Evolutionary conservation across 2,113 vertebrate species (phyloP).

Genomic region (Heterocephalus glaber): DNA sequence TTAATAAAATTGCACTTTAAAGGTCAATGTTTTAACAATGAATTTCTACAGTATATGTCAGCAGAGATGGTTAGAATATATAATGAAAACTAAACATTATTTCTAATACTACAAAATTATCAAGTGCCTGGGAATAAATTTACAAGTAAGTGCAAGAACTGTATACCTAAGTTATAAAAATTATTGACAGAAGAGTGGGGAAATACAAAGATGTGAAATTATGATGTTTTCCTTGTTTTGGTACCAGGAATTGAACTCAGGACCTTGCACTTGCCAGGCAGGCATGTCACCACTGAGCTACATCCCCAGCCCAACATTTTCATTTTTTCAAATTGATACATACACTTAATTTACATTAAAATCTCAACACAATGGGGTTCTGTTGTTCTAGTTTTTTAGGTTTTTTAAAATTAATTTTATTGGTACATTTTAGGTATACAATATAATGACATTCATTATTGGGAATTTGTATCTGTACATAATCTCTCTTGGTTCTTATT

Average conservation of each 20-base stretch:
- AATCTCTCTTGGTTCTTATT: too few relatives aligned
- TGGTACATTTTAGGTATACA: too few relatives aligned
- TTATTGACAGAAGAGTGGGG: neutral
- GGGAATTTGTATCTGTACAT: too few relatives aligned
- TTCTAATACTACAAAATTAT: neutral
- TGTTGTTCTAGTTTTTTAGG: neutral
- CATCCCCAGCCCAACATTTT: neutral
- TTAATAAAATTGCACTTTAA: neutral
- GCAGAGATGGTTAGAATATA: neutral
- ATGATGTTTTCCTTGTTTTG: neutral
- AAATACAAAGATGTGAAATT: conserved; percentile 27
- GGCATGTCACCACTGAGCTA: too few relatives aligned
- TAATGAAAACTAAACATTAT: neutral
- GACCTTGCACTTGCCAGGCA: too few relatives aligned
- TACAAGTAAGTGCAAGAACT: neutral
- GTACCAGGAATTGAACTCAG: too few relatives aligned
- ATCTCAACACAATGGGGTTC: neutral
- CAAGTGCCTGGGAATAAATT: neutral
- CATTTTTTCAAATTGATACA: neutral
- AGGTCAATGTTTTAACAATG: conserved; percentile 26
- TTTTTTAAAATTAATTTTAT: too few relatives aligned
- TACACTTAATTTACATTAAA: conserved; percentile 44
- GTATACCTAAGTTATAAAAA: neutral
- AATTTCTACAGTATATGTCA: neutral
- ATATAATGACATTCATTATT: too few relatives aligned